A percentile compares a stretch with the other conserved stretches of the same genome.
phyloP scores from a whole-genome alignment of 2,113 vertebrate genomes.

The Lagenorhynchus albirostris region DNA sequence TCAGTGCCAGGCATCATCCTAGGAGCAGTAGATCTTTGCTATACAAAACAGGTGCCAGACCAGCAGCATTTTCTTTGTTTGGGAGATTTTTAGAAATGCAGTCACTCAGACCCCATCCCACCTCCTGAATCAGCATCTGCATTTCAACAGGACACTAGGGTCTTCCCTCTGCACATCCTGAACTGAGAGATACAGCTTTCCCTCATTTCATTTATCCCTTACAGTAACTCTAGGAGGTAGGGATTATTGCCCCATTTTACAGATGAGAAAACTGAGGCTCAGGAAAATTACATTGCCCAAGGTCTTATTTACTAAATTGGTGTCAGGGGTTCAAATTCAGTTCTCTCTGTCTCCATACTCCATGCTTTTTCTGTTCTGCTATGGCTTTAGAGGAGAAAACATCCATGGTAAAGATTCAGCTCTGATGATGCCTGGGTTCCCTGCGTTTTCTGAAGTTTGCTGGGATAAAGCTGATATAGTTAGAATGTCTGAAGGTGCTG shows the following conservation, averaged over 20 bases:
- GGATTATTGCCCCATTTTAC: not conserved
- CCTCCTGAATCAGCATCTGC: not conserved
- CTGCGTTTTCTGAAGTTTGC: not conserved
- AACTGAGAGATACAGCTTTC: not conserved
- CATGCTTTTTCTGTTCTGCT: not conserved
- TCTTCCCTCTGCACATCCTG: rapidly evolving
- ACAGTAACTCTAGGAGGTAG: not conserved
- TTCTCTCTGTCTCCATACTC: not conserved
- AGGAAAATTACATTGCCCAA: not conserved
- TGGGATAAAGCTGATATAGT: not conserved
- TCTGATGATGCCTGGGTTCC: not conserved
- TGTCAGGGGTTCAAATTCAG: not conserved
- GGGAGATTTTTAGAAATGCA: not conserved
- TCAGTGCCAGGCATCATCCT: not conserved
- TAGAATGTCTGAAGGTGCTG: not conserved
- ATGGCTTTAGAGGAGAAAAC: not conserved
- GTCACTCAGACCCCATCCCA: not conserved
- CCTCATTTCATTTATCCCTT: not conserved
- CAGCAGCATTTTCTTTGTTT: not conserved
- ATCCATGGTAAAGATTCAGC: not conserved
- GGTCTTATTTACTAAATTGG: not conserved
- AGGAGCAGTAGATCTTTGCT: not conserved
- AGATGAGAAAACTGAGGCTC: not conserved
- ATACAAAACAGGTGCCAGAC: not conserved
- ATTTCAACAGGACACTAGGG: not conserved